Evolutionary conservation across 2,888 invertebrate species (phyloP), one percentile per base, ranked within the genome.

Genomic region (Tetragnatha montana): DNA sequence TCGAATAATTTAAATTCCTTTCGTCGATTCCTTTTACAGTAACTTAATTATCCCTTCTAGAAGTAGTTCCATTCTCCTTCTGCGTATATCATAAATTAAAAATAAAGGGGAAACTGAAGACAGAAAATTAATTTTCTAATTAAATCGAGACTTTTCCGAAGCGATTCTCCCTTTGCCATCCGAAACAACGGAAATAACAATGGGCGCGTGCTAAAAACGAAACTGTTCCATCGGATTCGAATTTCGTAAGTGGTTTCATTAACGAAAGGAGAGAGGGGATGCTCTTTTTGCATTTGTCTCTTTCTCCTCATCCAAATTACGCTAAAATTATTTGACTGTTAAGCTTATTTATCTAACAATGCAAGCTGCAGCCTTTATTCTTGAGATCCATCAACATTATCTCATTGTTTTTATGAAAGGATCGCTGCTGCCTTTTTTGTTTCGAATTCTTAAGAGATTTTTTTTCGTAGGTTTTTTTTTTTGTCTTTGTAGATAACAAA

Each of bases 41-140:
- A 81, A 81, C 81, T 81, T 49, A 81, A 81, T 81, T 81, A 81
- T 81, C 70, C 21, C 68, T 70, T 47, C 69, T 81, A 49, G 47
- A 81, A 70, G 35, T 47, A 70, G 35, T 47, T 21, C 49, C 70
- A 1, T 35, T 17, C 47, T 35, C 17, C n/a, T 81, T n/a, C 70
- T 81, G 47, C 35, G 81, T 35, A 81, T 70, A 81, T 81, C 81
- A 81, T 47, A 81, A 69, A 35, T 73, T 22, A 73, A 73, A 73
- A 73, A 73, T 21, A 70, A 49, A n/a, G 70, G 7, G 35, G 35
- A 35, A 35, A 35, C 35, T 35, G 35, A 35, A 35, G 81, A n/a
- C 22, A 69, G 81, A 81, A 81, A 81, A 81, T 81, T 81, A 81
- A 81, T 81, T 81, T 81, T 81, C 81, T 81, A 81, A 81, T 81